Evolutionary conservation across 2,888 invertebrate genomes (phyloP).

Genomic region (Drosophila prolongata): DNA sequence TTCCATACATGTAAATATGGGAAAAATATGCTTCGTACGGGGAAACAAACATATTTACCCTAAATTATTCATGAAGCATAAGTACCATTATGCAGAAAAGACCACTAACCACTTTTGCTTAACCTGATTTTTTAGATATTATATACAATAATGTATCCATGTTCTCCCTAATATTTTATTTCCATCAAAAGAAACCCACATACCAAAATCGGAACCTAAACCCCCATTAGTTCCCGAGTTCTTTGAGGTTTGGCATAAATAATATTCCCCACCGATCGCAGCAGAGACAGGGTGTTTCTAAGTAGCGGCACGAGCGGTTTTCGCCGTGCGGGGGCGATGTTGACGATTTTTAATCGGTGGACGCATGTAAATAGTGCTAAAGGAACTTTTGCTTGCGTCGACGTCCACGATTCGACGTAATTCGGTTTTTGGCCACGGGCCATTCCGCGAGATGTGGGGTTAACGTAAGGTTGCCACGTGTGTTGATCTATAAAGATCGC

Average conservation of each 20-base stretch:
- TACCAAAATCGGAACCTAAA: background rate
- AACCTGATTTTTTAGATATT: no score
- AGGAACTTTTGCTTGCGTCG: constrained; percentile 39
- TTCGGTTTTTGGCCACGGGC: constrained; percentile 56
- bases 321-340: constrained; percentile 55
- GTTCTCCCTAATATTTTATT: no score
- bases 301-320: constrained; percentile 52
- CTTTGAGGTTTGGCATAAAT: background rate
- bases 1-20: no score
- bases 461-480: constrained; percentile 40
- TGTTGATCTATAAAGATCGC: constrained; percentile 17
- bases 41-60: no score
- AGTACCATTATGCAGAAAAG: no score
- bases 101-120: no score
- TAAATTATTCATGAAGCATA: no score
- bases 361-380: constrained; percentile 52
- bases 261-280: constrained; percentile 1
- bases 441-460: constrained; percentile 38
- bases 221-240: background rate
- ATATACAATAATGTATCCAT: no score
- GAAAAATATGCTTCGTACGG: no score
- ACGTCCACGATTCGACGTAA: constrained; percentile 50
- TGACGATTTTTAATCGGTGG: constrained; percentile 53
- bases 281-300: background rate
- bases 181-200: background rate